Conservation (phyloP, 2,888 invertebrate genomes). For the Bedellia somnulentella region DNA sequence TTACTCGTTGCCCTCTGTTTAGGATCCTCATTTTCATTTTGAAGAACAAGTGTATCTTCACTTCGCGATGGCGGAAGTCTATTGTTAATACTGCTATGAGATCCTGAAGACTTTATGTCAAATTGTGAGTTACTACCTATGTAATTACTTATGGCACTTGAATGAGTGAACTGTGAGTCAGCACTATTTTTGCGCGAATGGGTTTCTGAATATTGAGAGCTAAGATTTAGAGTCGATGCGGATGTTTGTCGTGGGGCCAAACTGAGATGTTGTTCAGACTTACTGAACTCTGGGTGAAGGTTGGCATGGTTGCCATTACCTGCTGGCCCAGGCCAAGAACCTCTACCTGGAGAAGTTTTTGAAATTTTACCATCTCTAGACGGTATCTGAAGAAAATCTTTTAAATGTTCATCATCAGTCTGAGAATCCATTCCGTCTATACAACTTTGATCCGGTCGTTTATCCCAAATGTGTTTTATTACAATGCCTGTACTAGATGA, state of each 20-base stretch:
- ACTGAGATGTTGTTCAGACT: conserved; percentile 78
- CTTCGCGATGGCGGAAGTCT: conserved; percentile 77
- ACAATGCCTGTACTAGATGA: conserved; percentile 46
- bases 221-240: conserved; percentile 49
- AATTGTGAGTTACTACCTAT: conserved; percentile 46
- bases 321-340: conserved; percentile 85
- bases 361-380: conserved; percentile 73
- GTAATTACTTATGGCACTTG: conserved; percentile 40
- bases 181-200: conserved; percentile 60
- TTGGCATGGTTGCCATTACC: conserved; percentile 54
- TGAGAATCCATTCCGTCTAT: conserved; percentile 37
- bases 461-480: conserved; percentile 41
- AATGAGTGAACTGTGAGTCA: conserved; percentile 61
- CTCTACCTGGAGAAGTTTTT: conserved; percentile 76
- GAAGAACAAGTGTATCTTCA: conserved; percentile 70
- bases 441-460: conserved; percentile 22
- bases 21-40: conserved; percentile 36
- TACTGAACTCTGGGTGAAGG: conserved; percentile 73
- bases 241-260: conserved; percentile 53
- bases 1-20: conserved; percentile 63
- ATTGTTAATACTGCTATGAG: conserved; percentile 39
- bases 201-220: conserved; percentile 52
- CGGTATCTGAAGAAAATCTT: conserved; percentile 66
- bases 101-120: conserved; percentile 37
- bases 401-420: conserved; percentile 42